Base-by-base conservation (phyloP, 2,888 invertebrate genomes). In the Clitarchus hookeri region DNA sequence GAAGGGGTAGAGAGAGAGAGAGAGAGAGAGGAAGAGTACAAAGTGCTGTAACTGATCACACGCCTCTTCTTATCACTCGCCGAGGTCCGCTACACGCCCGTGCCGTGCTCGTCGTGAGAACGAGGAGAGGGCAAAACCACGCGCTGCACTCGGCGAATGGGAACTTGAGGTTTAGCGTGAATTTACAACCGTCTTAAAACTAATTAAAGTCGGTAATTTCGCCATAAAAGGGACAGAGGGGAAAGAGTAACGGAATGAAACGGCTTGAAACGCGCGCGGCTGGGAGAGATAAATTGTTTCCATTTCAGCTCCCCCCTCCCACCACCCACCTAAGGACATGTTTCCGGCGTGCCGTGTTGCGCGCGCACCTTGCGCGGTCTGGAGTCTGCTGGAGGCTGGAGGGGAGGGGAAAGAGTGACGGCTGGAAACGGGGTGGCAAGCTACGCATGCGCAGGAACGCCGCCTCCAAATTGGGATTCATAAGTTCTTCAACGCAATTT, bases 101-200 rank as follows among this genome's bases (percentile, higher is more conserved):
- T n/a, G n/a, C n/a, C n/a, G n/a, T n/a, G 65, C 65, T n/a, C 65
- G 16, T 48, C 11, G 4, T 13, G 48, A 48, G 48, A 48, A 16
- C 12, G 48, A 48, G 48, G 48, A 48, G 16, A 48, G 48, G 48
- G 48, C 12, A 13, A 48, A 48, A 48, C 48, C 48, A 48, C 48
- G 11, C 48, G 12, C 48, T 48, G 48, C 48, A 48, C 48, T 48
- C 48, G 23, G 65, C 65, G 65, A 65, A 65, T 65, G 65, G n/a
- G 65, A 65, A 65, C 65, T 65, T 65, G 65, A 65, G 65, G 65
- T 65, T 65, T 19, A n/a, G n/a, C 8, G 65, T n/a, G 82, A 82
- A 82, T 82, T 82, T 82, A 82, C 82, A 82, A 82, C 82, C 27
- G 82, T 82, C 82, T 82, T 44, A 44, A 82, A 82, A 82, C 82